phyloP scores from a whole-genome alignment of 1,140 invertebrate genomes.

The Scaptomyza graminum region DNA sequence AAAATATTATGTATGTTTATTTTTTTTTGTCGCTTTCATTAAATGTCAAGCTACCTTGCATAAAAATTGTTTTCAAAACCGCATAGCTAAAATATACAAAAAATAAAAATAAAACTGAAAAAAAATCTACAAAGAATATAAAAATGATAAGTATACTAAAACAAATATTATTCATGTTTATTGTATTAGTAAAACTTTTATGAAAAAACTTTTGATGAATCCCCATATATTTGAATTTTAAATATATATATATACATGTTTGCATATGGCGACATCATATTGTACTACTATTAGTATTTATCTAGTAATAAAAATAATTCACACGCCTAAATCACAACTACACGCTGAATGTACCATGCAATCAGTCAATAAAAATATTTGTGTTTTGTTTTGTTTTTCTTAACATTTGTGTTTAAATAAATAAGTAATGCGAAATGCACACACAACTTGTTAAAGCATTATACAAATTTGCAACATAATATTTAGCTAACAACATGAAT shows the following conservation, averaged over 20 bases:
- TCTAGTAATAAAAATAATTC: constrained; percentile 29
- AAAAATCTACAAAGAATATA: constrained; percentile 19
- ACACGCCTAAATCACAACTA: constrained; percentile 20
- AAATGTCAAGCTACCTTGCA: constrained; percentile 70
- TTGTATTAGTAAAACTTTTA: constrained; percentile 75
- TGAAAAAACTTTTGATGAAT: constrained; percentile 37
- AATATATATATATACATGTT: constrained; percentile 24
- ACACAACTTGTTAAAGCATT: constrained; percentile 25
- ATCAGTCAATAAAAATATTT: constrained; percentile 7
- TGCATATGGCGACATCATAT: constrained; percentile 35
- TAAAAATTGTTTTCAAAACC: constrained; percentile 73
- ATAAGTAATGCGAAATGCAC: constrained; percentile 20
- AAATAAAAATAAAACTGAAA: constrained; percentile 18
- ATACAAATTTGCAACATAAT: constrained; percentile 10
- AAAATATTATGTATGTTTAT: constrained; percentile 24
- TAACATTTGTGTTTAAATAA: constrained; percentile 8
- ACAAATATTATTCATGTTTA: constrained; percentile 73
- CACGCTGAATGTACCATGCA: constrained; percentile 7
- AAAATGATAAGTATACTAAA: constrained; percentile 49
- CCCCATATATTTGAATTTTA: constrained; percentile 65
- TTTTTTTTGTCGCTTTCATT: constrained; percentile 54
- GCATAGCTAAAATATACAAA: constrained; percentile 77
- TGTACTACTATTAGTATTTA: constrained; percentile 43
- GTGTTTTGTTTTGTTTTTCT: background rate
- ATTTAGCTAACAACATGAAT: constrained; percentile 38